A percentile compares a stretch with the other conserved stretches of the same genome.
Conservation (phyloP, 1,140 invertebrate genomes). For the Rhagoletis pomonella region DNA sequence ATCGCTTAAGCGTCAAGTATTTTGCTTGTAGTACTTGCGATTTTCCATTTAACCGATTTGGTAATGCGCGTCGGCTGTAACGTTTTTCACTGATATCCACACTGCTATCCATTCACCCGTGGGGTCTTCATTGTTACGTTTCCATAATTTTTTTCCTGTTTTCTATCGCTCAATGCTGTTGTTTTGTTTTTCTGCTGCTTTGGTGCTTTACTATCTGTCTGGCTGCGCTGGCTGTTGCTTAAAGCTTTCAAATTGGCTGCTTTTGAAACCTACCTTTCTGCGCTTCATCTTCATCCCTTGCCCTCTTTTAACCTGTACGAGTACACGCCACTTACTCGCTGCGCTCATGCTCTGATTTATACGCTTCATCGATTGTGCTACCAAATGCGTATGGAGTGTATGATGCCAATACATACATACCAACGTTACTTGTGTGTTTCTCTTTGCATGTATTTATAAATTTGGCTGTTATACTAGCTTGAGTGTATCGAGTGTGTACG, state of each 20-base stretch:
- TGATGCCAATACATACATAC: not conserved
- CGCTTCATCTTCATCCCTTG: too few relatives aligned
- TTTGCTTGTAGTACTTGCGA: constrained; percentile 11
- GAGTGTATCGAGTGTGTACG: too few relatives aligned
- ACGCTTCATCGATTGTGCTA: not conserved
- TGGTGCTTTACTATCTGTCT: not conserved
- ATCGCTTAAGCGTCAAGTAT: constrained; percentile 28
- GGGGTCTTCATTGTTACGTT: not conserved
- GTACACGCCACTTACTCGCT: too few relatives aligned
- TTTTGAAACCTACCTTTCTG: too few relatives aligned
- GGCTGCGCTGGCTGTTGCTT: not conserved
- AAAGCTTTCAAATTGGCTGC: not conserved
- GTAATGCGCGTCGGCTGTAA: not conserved
- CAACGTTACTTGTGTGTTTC: not conserved
- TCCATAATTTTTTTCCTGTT: not conserved
- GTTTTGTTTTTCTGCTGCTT: not conserved
- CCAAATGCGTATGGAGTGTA: not conserved
- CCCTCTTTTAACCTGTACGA: too few relatives aligned
- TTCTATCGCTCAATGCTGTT: too few relatives aligned
- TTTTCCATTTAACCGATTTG: constrained; percentile 17
- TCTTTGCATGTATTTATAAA: too few relatives aligned
- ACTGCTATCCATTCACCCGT: not conserved
- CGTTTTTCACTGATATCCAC: not conserved
- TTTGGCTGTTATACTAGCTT: too few relatives aligned
- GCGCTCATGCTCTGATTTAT: not conserved